A percentile compares a stretch with the other conserved stretches of the same genome.
These are phyloP conservation scores for Helogale parvula DNA, from an alignment of 2,113 vertebrate genomes.

Conservation along the genomic window DNA sequence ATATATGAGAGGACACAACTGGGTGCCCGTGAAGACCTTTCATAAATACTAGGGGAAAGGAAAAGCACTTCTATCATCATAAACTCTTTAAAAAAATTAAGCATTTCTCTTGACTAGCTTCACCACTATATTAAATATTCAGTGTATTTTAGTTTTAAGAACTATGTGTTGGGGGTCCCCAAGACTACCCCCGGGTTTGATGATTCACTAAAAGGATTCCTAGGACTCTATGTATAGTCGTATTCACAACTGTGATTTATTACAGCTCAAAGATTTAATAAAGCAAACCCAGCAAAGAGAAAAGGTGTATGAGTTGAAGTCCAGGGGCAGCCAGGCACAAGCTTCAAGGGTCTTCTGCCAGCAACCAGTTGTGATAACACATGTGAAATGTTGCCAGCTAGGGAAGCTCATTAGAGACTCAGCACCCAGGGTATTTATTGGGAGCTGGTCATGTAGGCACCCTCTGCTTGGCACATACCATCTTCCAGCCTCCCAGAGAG, in stretches of 20 bases:
- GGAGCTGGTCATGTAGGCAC: not conserved
- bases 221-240: not conserved
- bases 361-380: not conserved
- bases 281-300: constrained; percentile 13
- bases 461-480: not conserved
- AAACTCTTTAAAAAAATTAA: constrained; percentile 37
- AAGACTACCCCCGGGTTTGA: not conserved
- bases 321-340: not conserved
- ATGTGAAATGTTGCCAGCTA: constrained; percentile 16
- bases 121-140: constrained; percentile 38
- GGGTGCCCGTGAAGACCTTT: not conserved
- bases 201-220: constrained; percentile 7
- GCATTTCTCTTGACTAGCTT: constrained; percentile 19
- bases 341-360: constrained; percentile 20
- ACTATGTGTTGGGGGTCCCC: not conserved
- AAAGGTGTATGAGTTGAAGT: not conserved
- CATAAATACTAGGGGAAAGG: not conserved
- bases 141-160: constrained; percentile 48
- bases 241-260: constrained; percentile 33
- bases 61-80: not conserved
- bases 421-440: not conserved
- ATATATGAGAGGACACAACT: not conserved
- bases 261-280: not conserved
- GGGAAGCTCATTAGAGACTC: not conserved
- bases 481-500: constrained; percentile 42